phyloP scores from a whole-genome alignment of 2,888 invertebrate genomes.

The Pyrochroa serraticornis region DNA sequence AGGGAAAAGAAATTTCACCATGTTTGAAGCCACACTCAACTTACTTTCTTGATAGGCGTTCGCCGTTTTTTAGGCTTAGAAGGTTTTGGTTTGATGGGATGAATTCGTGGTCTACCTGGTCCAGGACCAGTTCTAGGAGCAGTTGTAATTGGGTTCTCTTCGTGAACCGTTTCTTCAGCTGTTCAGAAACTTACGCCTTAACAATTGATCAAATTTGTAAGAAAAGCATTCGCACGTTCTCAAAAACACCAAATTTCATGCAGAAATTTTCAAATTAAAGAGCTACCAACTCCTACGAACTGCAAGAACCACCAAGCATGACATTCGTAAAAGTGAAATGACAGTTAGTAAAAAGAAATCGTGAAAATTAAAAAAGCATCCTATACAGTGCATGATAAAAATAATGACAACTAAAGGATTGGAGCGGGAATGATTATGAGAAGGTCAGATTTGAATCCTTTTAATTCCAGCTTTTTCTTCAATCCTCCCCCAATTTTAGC shows the following conservation, averaged over 20 bases:
- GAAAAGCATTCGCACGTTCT: constrained; percentile 14
- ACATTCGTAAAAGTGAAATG: constrained; percentile 19
- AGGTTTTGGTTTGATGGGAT: constrained; percentile 53
- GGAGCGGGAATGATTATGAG: constrained; percentile 20
- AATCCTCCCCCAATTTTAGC: constrained; percentile 5
- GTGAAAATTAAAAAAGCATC: constrained; percentile 12
- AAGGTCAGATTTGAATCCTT: constrained; percentile 48
- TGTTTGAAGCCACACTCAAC: constrained; percentile 24
- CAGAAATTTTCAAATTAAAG: constrained; percentile 15
- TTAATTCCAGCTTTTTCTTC: constrained; percentile 17
- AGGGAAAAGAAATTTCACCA: constrained; percentile 5
- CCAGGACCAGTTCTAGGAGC: constrained; percentile 43
- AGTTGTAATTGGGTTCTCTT: constrained; percentile 38
- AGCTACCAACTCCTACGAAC: constrained; percentile 10
- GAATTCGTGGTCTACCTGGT: constrained; percentile 54
- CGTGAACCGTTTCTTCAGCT: constrained; percentile 45
- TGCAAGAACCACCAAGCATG: constrained; percentile 24
- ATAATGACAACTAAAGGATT: constrained; percentile 28
- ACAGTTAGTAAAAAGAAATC: constrained; percentile 9
- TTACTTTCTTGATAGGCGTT: constrained; percentile 45
- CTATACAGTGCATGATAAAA: constrained; percentile 22
- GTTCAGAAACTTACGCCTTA: constrained; percentile 46
- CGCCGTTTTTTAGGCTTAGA: constrained; percentile 49
- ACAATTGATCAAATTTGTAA: constrained; percentile 17
- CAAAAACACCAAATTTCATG: background rate